Conservation (phyloP, 2,888 invertebrate species). For the Colletes collaris region DNA sequence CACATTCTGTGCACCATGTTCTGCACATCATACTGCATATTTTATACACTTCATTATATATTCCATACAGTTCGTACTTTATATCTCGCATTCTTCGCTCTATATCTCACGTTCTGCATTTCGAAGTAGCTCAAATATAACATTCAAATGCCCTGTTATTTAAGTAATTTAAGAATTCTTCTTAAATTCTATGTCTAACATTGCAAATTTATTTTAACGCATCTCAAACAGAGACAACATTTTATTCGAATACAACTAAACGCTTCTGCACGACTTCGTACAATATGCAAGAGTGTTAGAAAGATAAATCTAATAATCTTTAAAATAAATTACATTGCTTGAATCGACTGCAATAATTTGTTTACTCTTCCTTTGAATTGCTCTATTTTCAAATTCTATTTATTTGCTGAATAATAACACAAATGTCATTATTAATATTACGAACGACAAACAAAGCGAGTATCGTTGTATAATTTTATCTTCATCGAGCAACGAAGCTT, state of each 20-base stretch:
- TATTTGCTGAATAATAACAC: too few relatives aligned
- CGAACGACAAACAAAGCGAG: too few relatives aligned
- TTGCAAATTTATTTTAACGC: not conserved
- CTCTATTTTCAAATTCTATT: too few relatives aligned
- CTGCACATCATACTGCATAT: not conserved
- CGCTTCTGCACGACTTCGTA: too few relatives aligned
- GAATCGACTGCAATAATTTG: too few relatives aligned
- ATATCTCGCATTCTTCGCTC: not conserved
- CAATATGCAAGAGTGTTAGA: too few relatives aligned
- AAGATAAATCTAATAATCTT: too few relatives aligned
- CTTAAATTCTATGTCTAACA: not conserved
- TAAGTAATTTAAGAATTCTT: not conserved
- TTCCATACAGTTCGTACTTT: conserved; percentile 15
- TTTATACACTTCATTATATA: conserved; percentile 14
- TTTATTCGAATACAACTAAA: too few relatives aligned
- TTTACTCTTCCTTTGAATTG: too few relatives aligned
- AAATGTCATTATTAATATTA: too few relatives aligned
- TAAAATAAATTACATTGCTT: too few relatives aligned
- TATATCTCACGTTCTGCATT: not conserved
- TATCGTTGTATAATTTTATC: too few relatives aligned
- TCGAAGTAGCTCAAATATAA: not conserved
- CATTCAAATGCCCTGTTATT: not conserved
- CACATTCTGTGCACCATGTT: not conserved
- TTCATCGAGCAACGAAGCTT: not conserved
- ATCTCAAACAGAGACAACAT: not conserved